Percentiles rank a stretch among this genome's conserved stretches.
Conservation (phyloP, 1,140 invertebrate species). For the Drosophila grimshawi region DNA sequence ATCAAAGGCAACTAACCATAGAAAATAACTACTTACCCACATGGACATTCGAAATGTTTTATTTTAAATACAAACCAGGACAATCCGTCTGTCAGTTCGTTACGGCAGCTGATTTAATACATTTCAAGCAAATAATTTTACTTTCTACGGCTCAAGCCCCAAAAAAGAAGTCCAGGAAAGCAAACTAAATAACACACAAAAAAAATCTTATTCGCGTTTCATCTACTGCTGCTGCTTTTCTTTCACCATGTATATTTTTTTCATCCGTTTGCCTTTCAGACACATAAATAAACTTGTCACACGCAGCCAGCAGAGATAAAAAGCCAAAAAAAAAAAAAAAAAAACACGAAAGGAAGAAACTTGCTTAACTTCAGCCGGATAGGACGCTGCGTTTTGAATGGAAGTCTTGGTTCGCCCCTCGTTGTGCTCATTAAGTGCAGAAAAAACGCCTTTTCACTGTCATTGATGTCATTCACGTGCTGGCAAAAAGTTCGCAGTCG, state of each 20-base stretch:
- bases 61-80: too few species aligned
- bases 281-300: conserved; percentile 81
- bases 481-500: conserved; percentile 39
- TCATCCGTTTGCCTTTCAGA: conserved; percentile 65
- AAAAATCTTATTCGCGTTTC: conserved; percentile 57
- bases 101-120: not conserved
- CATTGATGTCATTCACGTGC: conserved; percentile 78
- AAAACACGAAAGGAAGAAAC: not conserved
- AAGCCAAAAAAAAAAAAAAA: conserved; percentile 52
- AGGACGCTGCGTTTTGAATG: not conserved
- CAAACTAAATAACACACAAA: conserved; percentile 56
- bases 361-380: conserved; percentile 14
- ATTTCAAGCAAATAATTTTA: conserved; percentile 17
- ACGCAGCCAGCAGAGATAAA: conserved; percentile 65
- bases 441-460: conserved; percentile 78
- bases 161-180: conserved; percentile 33
- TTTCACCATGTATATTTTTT: conserved; percentile 28
- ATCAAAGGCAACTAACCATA: too few species aligned
- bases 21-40: not conserved
- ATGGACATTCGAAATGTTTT: too few species aligned
- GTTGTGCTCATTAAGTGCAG: conserved; percentile 72
- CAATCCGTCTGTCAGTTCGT: not conserved
- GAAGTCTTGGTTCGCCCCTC: conserved; percentile 14
- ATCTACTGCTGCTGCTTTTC: conserved; percentile 58
- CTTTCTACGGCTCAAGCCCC: conserved; percentile 23